phyloP scores from a whole-genome alignment of 2,888 invertebrate species.

The Adineta ricciae region DNA sequence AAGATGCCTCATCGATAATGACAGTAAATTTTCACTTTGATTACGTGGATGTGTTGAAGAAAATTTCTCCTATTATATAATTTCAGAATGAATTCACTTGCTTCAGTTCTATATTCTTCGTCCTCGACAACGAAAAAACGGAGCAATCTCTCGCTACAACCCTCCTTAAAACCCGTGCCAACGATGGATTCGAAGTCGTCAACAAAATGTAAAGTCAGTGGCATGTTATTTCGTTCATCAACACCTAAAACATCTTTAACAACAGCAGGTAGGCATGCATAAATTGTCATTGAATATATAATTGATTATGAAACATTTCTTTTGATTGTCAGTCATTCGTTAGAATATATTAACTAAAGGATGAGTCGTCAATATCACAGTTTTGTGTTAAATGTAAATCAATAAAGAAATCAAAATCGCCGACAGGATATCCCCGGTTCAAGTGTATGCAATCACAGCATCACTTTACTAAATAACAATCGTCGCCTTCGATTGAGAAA shows the following conservation, averaged over 20 bases:
- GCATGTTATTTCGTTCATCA: conserved; percentile 7
- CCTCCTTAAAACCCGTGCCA: background rate
- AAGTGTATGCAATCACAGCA: background rate
- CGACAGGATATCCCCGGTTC: conserved; percentile 10
- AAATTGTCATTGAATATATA: conserved; percentile 9
- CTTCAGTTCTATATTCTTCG: background rate
- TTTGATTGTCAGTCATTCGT: background rate
- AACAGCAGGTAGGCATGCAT: background rate
- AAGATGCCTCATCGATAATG: background rate
- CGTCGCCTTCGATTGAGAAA: background rate
- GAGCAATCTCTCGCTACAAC: background rate
- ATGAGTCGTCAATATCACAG: conserved; percentile 14
- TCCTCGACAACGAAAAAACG: background rate
- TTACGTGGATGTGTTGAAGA: background rate
- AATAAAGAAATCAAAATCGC: background rate
- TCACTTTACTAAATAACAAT: background rate
- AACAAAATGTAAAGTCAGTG: background rate
- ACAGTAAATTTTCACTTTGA: conserved; percentile 15
- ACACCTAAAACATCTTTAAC: background rate
- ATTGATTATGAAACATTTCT: conserved; percentile 22
- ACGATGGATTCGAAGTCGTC: background rate
- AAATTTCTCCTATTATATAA: background rate
- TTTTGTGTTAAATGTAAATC: conserved; percentile 17
- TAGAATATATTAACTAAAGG: conserved; percentile 17
- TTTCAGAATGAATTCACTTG: background rate